Percentiles rank a stretch among this genome's conserved stretches.
Evolutionary conservation across 2,797 vertebrate species (phyloP).

Genomic region (Eutrigla gurnardus): DNA sequence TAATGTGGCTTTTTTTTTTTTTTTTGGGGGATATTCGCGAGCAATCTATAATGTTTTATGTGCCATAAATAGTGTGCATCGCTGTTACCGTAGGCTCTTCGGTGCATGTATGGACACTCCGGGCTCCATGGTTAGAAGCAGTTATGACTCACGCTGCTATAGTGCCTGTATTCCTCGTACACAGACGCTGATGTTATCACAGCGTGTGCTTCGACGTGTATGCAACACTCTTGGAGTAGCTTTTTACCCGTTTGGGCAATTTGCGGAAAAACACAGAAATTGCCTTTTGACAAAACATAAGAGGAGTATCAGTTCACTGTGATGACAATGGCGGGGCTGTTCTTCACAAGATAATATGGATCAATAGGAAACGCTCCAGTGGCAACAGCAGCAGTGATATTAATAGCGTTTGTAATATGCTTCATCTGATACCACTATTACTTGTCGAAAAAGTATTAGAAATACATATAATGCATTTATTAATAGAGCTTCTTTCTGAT

Average conservation of each 20-base stretch:
- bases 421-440: background rate
- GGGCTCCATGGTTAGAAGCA: background rate
- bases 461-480: background rate
- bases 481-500: constrained; percentile 6
- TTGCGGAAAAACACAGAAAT: constrained; percentile 1
- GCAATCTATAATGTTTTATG: constrained; percentile 36
- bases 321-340: background rate
- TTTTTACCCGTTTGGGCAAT: background rate
- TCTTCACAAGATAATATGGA: background rate
- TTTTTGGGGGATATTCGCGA: constrained; percentile 32
- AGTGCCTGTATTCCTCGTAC: background rate
- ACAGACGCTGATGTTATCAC: background rate
- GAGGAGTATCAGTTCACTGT: background rate
- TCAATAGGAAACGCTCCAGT: background rate
- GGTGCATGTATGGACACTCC: constrained; percentile 7
- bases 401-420: background rate
- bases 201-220: background rate
- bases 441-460: background rate
- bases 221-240: background rate
- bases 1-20: constrained; percentile 12
- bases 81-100: constrained; percentile 9
- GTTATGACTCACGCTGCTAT: background rate
- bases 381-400: background rate
- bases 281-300: constrained; percentile 1
- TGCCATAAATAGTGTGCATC: constrained; percentile 31